Evolutionary conservation across 2,113 vertebrate species (phyloP), one percentile per base, ranked within the genome.

Genomic region (Carollia perspicillata): DNA sequence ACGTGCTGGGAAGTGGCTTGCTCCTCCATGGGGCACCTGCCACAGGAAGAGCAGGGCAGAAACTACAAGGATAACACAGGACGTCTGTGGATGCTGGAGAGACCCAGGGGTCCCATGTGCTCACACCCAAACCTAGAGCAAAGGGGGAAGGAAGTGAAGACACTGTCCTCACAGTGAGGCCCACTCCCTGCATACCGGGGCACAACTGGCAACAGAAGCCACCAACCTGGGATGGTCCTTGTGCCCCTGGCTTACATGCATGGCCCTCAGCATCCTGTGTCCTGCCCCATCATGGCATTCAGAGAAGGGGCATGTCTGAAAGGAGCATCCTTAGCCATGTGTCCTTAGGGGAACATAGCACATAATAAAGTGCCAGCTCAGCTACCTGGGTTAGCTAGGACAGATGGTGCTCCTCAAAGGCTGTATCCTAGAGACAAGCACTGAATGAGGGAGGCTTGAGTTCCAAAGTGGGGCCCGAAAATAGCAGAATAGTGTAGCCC

Each of bases 351-450:
- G 47, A 77, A 87, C 60, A 49, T 2, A 42, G 35, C 33, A 40
- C 53, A 66, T 65, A 26, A 16, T 3, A 12, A 44, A 80, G 71
- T 13, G 47, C n/a, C 3, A 30, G 68, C 51, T 40, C 49, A 69
- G 84, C 88, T 88, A 49, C 79, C 49, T 16, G 2, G 22, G 79
- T 55, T 42, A 84, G 85, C 79, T 10, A 84, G 68, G 26, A 68
- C 80, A 77, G 84, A 47, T 47, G 1, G 60, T 63, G 89, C 95
- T 96, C 95, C 98, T 85, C 23, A 0, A 66, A 71, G 1, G 90
- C 98, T 94, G 71, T 84, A 58, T 97, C 96, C 93, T 92, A 94
- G 66, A 97, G 90, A 95, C n/a, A 94, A 97, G 91, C 66, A n/a
- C 88, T 95, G 97, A 90, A 95, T 10, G 53, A 84, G 96, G 81